phyloP scores from a whole-genome alignment of 1,140 invertebrate species.

The Rhagoletis zephyria region DNA sequence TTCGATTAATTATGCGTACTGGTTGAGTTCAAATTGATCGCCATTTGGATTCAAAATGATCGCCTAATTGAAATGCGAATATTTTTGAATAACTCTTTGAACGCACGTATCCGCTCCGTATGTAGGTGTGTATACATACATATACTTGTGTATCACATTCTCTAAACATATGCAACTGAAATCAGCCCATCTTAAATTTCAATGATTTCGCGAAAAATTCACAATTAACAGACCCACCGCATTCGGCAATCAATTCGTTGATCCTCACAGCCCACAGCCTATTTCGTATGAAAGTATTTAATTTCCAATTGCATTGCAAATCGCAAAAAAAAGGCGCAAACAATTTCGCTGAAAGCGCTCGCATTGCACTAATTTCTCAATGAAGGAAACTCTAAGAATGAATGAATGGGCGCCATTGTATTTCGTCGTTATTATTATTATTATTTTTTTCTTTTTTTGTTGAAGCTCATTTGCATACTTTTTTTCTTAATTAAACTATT shows the following conservation, averaged over 20 bases:
- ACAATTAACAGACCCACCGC: background rate
- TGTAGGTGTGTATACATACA: background rate
- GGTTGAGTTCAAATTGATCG: background rate
- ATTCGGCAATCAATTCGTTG: background rate
- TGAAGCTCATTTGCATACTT: background rate
- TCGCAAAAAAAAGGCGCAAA: background rate
- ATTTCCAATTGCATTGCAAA: conserved; percentile 27
- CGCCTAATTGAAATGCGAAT: too few species aligned
- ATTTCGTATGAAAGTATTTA: background rate
- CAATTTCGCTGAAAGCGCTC: background rate
- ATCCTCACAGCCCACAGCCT: background rate
- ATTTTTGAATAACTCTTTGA: background rate
- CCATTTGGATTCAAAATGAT: background rate
- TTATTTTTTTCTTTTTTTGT: background rate
- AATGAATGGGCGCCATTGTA: background rate
- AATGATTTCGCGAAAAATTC: background rate
- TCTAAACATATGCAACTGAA: background rate
- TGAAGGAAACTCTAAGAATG: background rate
- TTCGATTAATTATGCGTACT: background rate
- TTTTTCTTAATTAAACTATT: conserved; percentile 7
- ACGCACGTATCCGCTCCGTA: background rate
- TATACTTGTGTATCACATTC: background rate
- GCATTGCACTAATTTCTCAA: background rate
- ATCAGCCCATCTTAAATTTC: background rate
- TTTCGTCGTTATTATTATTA: background rate